These are phyloP conservation scores for Nowickia ferox DNA, from an alignment of 2,888 invertebrate genomes.

Conservation along the genomic window DNA sequence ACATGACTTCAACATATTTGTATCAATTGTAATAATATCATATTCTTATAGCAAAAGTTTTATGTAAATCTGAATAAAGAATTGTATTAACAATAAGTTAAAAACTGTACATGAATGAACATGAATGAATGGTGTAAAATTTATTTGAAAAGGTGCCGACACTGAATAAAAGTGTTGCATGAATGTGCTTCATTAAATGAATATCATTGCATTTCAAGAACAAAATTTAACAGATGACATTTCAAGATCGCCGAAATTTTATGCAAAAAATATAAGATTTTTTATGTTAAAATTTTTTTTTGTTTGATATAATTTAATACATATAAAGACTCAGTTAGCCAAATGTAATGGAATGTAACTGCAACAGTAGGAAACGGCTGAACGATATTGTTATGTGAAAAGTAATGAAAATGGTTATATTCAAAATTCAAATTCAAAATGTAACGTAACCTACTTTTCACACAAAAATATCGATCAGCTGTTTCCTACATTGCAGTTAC, in stretches of 20 bases:
- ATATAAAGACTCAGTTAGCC: no score
- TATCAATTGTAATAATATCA: slow-evolving; percentile 31
- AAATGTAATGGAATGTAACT: no score
- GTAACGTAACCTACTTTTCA: no score
- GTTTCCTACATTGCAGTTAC: no score
- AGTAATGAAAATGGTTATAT: no score
- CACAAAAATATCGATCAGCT: no score
- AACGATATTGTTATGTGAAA: no score
- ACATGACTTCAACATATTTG: slow-evolving; percentile 68
- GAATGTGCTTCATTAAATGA: slow-evolving; percentile 56
- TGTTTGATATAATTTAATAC: no score
- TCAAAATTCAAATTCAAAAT: no score
- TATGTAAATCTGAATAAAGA: no score
- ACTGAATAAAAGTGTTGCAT: slow-evolving; percentile 11
- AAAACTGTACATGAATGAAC: background rate
- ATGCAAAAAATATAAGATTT: background rate
- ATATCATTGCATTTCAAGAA: slow-evolving; percentile 32
- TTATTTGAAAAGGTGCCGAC: slow-evolving; percentile 38
- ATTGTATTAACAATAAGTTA: background rate
- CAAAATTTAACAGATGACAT: slow-evolving; percentile 10
- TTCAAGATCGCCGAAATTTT: slow-evolving; percentile 24
- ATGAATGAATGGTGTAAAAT: slow-evolving; percentile 24
- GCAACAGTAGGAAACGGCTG: no score
- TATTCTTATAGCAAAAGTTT: slow-evolving; percentile 10
- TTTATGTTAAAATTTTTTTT: no score